Base-by-base conservation (phyloP, 1,140 invertebrate genomes). In the Musca domestica region DNA sequence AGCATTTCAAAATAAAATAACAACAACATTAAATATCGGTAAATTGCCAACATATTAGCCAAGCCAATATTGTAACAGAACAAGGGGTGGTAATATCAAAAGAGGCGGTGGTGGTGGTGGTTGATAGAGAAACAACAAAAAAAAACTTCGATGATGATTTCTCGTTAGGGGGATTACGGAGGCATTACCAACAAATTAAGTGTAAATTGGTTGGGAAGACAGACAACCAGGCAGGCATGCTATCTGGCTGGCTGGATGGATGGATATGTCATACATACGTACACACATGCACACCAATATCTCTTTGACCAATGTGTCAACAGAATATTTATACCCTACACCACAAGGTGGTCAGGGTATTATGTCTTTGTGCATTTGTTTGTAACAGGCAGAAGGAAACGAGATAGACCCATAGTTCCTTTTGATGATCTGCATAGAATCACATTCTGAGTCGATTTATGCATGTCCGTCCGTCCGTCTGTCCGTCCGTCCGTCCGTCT, bases 141-240 rank as follows among this genome's bases (percentile, higher is more conserved):
- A 27, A 23, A 5, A n/a, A 15, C 20, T 0, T 4, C 4, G 54
- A n/a, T 27, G 15, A 58, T 27, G 54, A 27, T 47, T 22, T 23
- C 19, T 25, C 34, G 14, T 49, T 17, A 64, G 47, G 41, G 34
- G 34, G 41, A 25, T 47, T 64, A 25, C 12, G 22, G 48, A 2
- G 46, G 63, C 41, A 64, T 49, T 64, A 64, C 47, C n/a, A 64
- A 64, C 47, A 64, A 64, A 64, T 64, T 64, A 64, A 49, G 41
- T 64, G 47, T 49, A 22, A 48, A 64, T 15, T 47, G 63, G 49
- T 51, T 19, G 49, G 49, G 49, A 19, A 17, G 22, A 17, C 17
- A 20, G 22, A 7, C 22, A 20, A 20, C 3, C 17, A 2, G 49
- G 17, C 17, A 2, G 7, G 7, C 15, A 47, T 47, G 41, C 41